phyloP scores from a whole-genome alignment of 2,888 invertebrate genomes.

The Lasioglossum zephyrum region DNA sequence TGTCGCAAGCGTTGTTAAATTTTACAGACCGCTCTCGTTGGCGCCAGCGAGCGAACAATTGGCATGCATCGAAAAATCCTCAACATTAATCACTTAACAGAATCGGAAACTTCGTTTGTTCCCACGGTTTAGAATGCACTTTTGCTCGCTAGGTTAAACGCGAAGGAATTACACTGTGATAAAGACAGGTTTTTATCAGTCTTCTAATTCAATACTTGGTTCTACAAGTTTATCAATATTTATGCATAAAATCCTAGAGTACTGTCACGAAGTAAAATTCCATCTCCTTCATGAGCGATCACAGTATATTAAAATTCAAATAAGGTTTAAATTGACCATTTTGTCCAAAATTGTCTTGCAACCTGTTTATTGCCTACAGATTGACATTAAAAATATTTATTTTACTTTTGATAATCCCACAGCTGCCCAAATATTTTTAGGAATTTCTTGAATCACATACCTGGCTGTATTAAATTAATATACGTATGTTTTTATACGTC shows the following conservation, averaged over 20 bases:
- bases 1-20: slow-evolving; percentile 31
- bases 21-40: neutral
- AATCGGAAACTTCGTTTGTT: neutral
- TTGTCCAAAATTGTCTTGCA: neutral
- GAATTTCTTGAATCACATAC: neutral
- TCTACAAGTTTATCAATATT: neutral
- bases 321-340: neutral
- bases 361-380: neutral
- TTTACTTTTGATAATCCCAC: neutral
- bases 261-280: neutral
- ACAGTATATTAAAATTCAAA: neutral
- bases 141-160: neutral
- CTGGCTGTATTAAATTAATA: neutral
- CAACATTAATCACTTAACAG: neutral
- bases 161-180: neutral
- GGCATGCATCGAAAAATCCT: neutral
- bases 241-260: neutral
- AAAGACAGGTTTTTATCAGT: neutral
- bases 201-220: neutral
- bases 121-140: neutral
- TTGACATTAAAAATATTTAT: no score
- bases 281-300: no score
- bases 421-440: neutral
- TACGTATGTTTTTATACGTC: neutral
- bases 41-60: neutral